Evolutionary conservation across 2,888 invertebrate species (phyloP), one percentile per base, ranked within the genome.

Genomic region (Aromia moschata): DNA sequence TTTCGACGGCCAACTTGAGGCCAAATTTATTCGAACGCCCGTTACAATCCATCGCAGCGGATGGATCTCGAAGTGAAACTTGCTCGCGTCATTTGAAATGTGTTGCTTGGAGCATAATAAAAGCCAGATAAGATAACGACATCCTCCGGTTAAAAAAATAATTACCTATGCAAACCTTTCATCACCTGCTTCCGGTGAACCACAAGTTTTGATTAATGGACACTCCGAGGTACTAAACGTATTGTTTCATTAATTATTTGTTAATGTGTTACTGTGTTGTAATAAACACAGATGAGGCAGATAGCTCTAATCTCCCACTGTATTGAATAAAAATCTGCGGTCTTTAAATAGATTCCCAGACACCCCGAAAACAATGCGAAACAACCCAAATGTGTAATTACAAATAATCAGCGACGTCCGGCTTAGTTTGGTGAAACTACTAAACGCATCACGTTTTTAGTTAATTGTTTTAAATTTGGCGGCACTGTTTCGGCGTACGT

Each of bases 391-490:
- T 33, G 41, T 18, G 55, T 25, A 56, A 56, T 56, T 56, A 47
- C 46, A 47, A 56, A 47, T 56, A 56, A 56, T 47, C 40, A 40
- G 41, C 9, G 18, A 38, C 37, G 20, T 47, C 55, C 55, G 31
- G 33, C 55, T 45, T 41, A 38, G 45, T 17, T 55, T 43, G 37
- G 17, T 46, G 18, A 30, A 38, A 41, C 54, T 45, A 44, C 54
- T 44, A 55, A 57, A 47, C 37, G 47, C 47, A 47, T 58, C 45
- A 17, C 46, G 45, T 58, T 54, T 53, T 58, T 58, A 33, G 43
- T 46, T 58, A 53, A 58, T 53, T 58, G 47, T 53, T 58, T 46
- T 16, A 43, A 53, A 58, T 58, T 40, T 37, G 40, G 40, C 16
- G 36, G 53, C 53, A 58, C 47, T 58, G 58, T 58, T 58, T 58